A percentile compares a stretch with the other conserved stretches of the same genome.
phyloP scores from a whole-genome alignment of 2,888 invertebrate genomes.

The Heteropelma amictum region DNA sequence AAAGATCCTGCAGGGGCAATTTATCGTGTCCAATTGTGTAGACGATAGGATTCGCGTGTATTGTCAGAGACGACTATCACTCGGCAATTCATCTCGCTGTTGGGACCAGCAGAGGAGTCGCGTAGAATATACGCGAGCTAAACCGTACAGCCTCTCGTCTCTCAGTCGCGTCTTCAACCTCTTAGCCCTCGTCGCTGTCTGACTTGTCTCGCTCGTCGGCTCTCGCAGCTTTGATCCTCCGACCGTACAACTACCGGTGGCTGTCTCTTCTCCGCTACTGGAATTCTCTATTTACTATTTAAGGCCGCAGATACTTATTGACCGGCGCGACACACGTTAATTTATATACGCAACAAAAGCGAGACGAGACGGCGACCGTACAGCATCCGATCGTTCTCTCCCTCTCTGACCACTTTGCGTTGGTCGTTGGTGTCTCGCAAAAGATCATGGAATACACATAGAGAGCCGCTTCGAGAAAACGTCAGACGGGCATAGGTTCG shows the following conservation, averaged over 20 bases:
- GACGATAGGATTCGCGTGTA: no score
- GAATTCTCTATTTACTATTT: conserved; percentile 67
- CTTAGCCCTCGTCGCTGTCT: background rate
- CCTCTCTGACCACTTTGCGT: conserved; percentile 10
- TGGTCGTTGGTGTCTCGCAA: conserved; percentile 15
- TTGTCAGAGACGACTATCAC: no score
- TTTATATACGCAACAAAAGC: conserved; percentile 61
- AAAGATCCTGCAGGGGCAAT: no score
- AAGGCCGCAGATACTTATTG: conserved; percentile 65
- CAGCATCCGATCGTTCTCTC: background rate
- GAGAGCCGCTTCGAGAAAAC: conserved; percentile 6
- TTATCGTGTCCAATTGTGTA: no score
- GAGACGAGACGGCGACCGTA: conserved; percentile 22
- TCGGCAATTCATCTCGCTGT: no score
- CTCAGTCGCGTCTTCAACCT: conserved; percentile 7
- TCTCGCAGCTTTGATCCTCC: conserved; percentile 55
- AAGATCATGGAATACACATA: background rate
- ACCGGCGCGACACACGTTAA: conserved; percentile 67
- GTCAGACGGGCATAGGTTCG: conserved; percentile 24
- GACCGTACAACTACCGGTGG: conserved; percentile 45
- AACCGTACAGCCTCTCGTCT: background rate
- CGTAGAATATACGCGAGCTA: conserved; percentile 1
- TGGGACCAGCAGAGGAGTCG: no score
- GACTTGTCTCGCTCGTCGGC: conserved; percentile 33
- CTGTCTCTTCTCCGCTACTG: conserved; percentile 57